Base-by-base conservation (phyloP, 2,888 invertebrate genomes). In the Brachycybe producta region DNA sequence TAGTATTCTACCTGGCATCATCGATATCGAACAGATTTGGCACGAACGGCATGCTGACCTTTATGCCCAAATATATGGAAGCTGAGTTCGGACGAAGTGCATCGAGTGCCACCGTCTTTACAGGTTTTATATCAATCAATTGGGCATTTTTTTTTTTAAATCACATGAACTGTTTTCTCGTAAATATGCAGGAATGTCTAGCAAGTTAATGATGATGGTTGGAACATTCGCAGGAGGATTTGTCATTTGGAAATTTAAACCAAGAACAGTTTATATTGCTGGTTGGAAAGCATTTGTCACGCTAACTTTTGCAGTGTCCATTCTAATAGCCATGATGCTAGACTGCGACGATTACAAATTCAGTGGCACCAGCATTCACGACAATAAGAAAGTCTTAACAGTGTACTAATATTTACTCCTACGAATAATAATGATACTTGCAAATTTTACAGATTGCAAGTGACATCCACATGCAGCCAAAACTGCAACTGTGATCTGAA, bases 1-100 rank as follows among this genome's bases (percentile, higher is more conserved):
- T 45, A 2, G 35, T 45, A 45, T 45, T 30, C 21, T 28, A 45
- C 13, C 11, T 35, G 11, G 34, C 35, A 13, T 11, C 27, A 21
- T 13, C 34, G 15, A 35, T 24, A 5, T 28, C 35, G 7, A 1
- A 19, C 15, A 30, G 32, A 8, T 11, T 45, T 4, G 45, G 45
- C 4, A 15, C 21, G 1, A 26, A 34, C 24, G 45, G 45, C n/a
- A 34, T 45, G 58, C 77, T 80, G 61, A 82, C 79, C 8, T 83
- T 79, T 62, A 67, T 81, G 57, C 77, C 79, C 7, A 82, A 82
- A 62, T 81, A 81, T 62, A 73, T 83, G 61, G 82, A 83, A 66
- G 78, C 80, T 7, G 80, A 82, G 62, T 84, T 77, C 61, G 73
- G 75, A 55, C 74, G 75, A 53, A 74, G 75, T 0, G 73, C 85